Evolutionary conservation across 2,888 invertebrate genomes (phyloP).

Genomic region (Caenorhabditis imperialis): DNA sequence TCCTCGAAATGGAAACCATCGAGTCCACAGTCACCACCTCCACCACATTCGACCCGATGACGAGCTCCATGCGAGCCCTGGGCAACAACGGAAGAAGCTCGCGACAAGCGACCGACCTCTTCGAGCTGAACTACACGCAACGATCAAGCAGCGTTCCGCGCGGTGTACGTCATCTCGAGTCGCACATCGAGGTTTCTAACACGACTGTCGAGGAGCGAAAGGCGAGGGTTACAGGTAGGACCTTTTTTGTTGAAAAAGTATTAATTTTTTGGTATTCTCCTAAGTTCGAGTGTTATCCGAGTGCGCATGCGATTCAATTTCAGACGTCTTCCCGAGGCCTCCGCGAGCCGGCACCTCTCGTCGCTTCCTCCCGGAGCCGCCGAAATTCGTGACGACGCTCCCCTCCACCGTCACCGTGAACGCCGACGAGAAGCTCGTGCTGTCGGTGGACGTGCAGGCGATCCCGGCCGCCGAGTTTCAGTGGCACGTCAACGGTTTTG

Average conservation of each 20-base stretch:
- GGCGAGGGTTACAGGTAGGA: too few relatives aligned
- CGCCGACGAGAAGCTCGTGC: conserved; percentile 69
- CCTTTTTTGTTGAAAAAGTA: conserved; percentile 6
- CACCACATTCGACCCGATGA: conserved; percentile 46
- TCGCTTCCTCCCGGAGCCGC: conserved; percentile 70
- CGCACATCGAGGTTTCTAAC: conserved; percentile 61
- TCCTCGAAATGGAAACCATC: conserved; percentile 21
- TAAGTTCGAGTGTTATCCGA: conserved; percentile 7
- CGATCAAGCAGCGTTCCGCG: conserved; percentile 68
- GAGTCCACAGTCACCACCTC: conserved; percentile 32
- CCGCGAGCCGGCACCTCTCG: conserved; percentile 46
- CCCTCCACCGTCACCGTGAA: conserved; percentile 60
- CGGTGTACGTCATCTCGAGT: conserved; percentile 68
- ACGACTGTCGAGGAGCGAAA: conserved; percentile 23
- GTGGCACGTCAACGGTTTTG: conserved; percentile 80
- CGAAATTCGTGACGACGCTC: conserved; percentile 66
- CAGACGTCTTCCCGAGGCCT: conserved; percentile 51
- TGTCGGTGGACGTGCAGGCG: conserved; percentile 72
- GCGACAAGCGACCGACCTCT: conserved; percentile 57
- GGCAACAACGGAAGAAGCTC: conserved; percentile 40
- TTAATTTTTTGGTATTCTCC: conserved; percentile 40
- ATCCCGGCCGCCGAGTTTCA: conserved; percentile 77
- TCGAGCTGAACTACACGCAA: conserved; percentile 69
- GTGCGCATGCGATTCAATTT: conserved; percentile 44
- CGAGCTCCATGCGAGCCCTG: conserved; percentile 45